Evolutionary conservation across 2,888 invertebrate species (phyloP), one percentile per base, ranked within the genome.

Genomic region (Phoenoteleia sp.): DNA sequence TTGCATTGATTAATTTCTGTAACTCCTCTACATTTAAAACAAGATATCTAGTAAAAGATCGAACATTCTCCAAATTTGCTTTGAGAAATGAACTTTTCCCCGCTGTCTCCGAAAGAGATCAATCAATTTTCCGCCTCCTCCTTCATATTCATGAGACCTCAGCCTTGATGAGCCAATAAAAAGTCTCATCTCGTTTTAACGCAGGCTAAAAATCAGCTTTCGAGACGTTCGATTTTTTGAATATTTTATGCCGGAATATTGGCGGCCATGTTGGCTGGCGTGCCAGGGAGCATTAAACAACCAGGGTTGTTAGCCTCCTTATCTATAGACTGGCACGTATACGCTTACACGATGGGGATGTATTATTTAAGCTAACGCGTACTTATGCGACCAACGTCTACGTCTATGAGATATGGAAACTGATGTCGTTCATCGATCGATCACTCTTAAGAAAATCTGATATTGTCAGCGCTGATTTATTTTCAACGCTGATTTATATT

Each of bases 271-370:
- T 89, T 90, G 86, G 27, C 33, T 86, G 86, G 89, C 91, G 91
- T 91, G 91, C 87, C 85, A 74, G 84, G 83, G 81, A 88, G 89
- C 89, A 91, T 91, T 91, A 91, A 90, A 90, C 91, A 90, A 91
- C 90, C 88, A 91, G 91, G 91, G 91, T 90, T 91, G 90, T 91
- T 90, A 90, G 90, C 88, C 89, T 90, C 84, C 87, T 90, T 89
- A 89, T 90, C 89, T 89, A 89, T 88, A 88, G 86, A 77, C 86
- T 72, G 54, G 76, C 85, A 45, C 85, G 75, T 85, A 83, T 80
- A 82, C 81, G 85, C 85, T 72, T 81, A 85, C 86, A 84, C 88
- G 86, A 89, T 82, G 87, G 71, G 85, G 84, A 88, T 89, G 88
- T 88, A 91, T 91, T 91, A 91, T 91, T 91, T 89, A 88, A 88